A percentile compares a stretch with the other conserved stretches of the same genome.
These are phyloP conservation scores for Lissocephala sabroskyi DNA, from an alignment of 2,888 invertebrate genomes.

Conservation along the genomic window DNA sequence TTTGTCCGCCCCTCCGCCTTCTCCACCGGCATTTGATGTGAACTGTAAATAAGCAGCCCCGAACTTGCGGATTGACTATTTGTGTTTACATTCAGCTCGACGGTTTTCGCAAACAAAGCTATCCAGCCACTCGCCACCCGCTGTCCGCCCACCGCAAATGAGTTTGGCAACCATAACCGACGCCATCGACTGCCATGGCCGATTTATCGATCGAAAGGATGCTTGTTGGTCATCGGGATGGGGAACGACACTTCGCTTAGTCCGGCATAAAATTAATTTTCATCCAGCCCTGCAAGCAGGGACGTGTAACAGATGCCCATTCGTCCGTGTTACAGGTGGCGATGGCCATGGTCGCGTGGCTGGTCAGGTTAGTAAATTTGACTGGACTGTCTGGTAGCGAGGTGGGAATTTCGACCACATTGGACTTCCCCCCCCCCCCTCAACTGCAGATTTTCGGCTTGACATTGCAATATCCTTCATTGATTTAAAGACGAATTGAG, in stretches of 20 bases:
- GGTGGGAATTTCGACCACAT: no score
- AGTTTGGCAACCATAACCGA: not conserved
- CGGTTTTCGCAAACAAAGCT: no score
- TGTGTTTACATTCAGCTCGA: constrained; percentile 4
- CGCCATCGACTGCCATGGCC: constrained; percentile 3
- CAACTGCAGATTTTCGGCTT: no score
- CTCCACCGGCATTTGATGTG: constrained; percentile 6
- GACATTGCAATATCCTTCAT: no score
- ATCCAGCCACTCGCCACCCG: not conserved
- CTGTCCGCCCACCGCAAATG: not conserved
- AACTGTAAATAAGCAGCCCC: constrained; percentile 16
- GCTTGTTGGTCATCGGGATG: no score
- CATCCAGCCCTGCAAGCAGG: not conserved
- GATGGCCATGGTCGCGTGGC: not conserved
- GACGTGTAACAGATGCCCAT: no score
- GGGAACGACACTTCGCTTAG: not conserved
- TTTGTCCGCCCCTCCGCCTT: not conserved
- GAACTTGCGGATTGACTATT: constrained; percentile 19
- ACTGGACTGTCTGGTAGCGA: no score
- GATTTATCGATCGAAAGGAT: not conserved
- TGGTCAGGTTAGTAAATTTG: not conserved
- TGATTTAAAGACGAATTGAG: no score
- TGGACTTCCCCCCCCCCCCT: no score
- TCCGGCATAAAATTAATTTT: constrained; percentile 6
- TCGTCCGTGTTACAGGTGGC: not conserved